These are phyloP conservation scores for Panthera leo DNA, from an alignment of 2,113 vertebrate genomes.

Conservation along the genomic window DNA sequence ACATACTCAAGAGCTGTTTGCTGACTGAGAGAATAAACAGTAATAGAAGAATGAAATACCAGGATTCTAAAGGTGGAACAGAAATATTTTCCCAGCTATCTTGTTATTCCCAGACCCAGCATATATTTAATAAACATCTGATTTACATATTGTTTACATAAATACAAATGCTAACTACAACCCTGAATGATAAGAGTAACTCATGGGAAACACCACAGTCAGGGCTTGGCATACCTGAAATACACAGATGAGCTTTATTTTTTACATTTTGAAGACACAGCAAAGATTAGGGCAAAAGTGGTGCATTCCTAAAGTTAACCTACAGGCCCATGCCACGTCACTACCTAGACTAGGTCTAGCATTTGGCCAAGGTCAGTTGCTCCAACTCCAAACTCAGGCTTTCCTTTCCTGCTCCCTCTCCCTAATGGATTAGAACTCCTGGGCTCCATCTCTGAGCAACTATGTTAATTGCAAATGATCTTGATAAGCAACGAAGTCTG, in stretches of 20 bases:
- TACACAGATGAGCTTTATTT: background rate
- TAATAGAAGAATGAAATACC: background rate
- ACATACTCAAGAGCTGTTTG: background rate
- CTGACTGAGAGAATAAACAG: background rate
- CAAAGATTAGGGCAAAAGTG: background rate
- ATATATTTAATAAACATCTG: constrained; percentile 19
- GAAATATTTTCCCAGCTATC: background rate
- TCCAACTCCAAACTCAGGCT: background rate
- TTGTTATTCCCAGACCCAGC: background rate
- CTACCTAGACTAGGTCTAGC: background rate
- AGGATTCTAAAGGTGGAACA: background rate
- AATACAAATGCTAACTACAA: background rate
- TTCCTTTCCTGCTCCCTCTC: background rate
- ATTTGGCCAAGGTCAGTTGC: background rate
- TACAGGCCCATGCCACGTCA: background rate
- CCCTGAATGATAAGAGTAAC: background rate
- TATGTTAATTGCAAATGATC: background rate
- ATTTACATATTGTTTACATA: constrained; percentile 1
- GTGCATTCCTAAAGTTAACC: background rate
- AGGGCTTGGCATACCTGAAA: background rate
- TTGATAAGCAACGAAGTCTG: background rate
- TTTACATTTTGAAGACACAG: constrained; percentile 20
- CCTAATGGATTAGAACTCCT: background rate
- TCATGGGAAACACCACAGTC: background rate
- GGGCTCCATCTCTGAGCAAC: background rate